Conservation (phyloP, 1,140 invertebrate species). For the Whitmania pigra region DNA sequence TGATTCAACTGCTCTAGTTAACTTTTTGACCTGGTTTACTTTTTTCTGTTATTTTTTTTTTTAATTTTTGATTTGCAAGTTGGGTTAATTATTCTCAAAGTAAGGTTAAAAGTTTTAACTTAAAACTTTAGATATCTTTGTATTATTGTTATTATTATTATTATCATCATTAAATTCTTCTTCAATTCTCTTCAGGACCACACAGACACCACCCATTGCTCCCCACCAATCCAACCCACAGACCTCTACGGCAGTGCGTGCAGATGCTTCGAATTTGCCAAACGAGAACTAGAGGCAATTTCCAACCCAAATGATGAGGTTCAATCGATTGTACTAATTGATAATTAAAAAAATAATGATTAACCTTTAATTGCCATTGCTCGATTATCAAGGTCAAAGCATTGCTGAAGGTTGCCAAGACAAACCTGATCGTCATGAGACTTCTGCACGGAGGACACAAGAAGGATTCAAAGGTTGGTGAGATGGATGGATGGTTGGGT, state of each 20-base stretch:
- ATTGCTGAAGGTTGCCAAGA: conserved; percentile 75
- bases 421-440: conserved; percentile 86
- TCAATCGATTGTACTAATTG: too few relatives aligned
- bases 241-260: conserved; percentile 65
- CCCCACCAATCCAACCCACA: conserved; percentile 34
- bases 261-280: conserved; percentile 70
- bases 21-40: too few relatives aligned
- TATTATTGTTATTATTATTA: background rate
- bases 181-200: conserved; percentile 46
- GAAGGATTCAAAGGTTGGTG: conserved; percentile 53
- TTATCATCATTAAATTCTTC: background rate
- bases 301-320: conserved; percentile 21
- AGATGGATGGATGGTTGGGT: background rate
- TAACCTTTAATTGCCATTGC: too few relatives aligned
- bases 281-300: conserved; percentile 17
- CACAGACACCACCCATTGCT: conserved; percentile 48
- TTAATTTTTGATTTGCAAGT: too few relatives aligned
- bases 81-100: too few relatives aligned
- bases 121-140: too few relatives aligned
- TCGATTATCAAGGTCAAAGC: conserved; percentile 59
- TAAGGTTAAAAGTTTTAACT: too few relatives aligned
- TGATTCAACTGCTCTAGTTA: too few relatives aligned
- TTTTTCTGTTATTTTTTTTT: too few relatives aligned
- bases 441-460: conserved; percentile 77
- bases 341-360: too few relatives aligned